Evolutionary conservation across 2,797 vertebrate genomes (phyloP).

Genomic region (Aselliscus stoliczkanus): DNA sequence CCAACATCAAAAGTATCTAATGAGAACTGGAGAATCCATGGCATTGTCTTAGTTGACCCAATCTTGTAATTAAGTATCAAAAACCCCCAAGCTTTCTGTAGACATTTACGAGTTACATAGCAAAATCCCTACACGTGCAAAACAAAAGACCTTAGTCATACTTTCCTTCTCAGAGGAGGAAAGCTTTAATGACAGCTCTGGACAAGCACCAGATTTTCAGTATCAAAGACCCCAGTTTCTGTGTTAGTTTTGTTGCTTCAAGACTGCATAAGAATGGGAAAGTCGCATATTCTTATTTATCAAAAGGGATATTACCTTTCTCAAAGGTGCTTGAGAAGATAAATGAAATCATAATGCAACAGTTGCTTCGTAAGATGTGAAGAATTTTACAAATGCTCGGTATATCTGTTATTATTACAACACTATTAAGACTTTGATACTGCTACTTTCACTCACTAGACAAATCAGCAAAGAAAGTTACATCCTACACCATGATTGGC

Average conservation of each 20-base stretch:
- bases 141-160: conserved; percentile 40
- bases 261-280: not conserved
- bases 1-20: conserved; percentile 66
- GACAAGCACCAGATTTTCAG: conserved; percentile 27
- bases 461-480: not conserved
- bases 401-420: not conserved
- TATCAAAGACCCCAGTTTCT: not conserved
- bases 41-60: conserved; percentile 46
- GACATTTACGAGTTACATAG: conserved; percentile 34
- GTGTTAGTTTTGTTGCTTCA: not conserved
- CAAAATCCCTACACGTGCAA: not conserved
- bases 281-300: not conserved
- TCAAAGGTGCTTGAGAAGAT: not conserved
- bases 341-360: not conserved
- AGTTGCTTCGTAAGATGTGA: not conserved
- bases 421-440: not conserved
- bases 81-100: conserved; percentile 10
- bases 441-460: not conserved
- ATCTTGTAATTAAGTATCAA: conserved; percentile 70
- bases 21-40: conserved; percentile 36
- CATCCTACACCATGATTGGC: accelerated
- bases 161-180: conserved; percentile 34
- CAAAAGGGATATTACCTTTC: not conserved
- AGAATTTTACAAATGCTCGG: not conserved
- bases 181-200: conserved; percentile 54